phyloP scores from a whole-genome alignment of 2,888 invertebrate genomes.

The Drymonia ruficornis region DNA sequence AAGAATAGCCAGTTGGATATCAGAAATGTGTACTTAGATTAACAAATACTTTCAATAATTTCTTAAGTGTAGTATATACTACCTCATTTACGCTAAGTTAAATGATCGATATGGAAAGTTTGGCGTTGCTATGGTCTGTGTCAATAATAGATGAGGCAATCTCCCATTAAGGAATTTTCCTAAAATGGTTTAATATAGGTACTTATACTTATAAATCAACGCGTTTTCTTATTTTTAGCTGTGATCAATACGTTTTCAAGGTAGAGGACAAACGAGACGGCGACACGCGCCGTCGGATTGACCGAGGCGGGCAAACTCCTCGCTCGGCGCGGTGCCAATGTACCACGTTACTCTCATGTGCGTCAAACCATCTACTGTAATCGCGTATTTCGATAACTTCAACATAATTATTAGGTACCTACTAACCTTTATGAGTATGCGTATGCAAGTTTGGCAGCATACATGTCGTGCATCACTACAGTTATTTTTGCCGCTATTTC shows the following conservation, averaged over 20 bases:
- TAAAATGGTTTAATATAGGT: constrained; percentile 19
- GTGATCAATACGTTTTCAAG: constrained; percentile 45
- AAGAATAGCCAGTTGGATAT: constrained; percentile 22
- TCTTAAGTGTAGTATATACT: too few relatives aligned
- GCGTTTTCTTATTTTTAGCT: constrained; percentile 38
- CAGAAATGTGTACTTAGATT: constrained; percentile 13
- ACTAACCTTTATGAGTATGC: too few relatives aligned
- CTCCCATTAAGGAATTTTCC: constrained; percentile 16
- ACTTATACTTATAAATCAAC: constrained; percentile 12
- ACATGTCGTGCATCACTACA: neutral
- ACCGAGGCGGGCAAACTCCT: constrained; percentile 55
- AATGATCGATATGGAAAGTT: too few relatives aligned
- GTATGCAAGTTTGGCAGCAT: neutral
- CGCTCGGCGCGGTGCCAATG: constrained; percentile 51
- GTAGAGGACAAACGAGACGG: constrained; percentile 49
- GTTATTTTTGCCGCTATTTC: neutral
- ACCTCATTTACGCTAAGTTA: too few relatives aligned
- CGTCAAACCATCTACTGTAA: constrained; percentile 34
- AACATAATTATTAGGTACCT: constrained; percentile 16
- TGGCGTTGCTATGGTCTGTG: constrained; percentile 14
- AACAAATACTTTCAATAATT: too few relatives aligned
- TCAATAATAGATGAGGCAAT: constrained; percentile 18
- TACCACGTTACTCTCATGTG: constrained; percentile 41
- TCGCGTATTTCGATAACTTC: constrained; percentile 18
- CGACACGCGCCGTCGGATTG: constrained; percentile 48